Percentiles rank a stretch among this genome's conserved stretches.
Conservation (phyloP, 1,140 invertebrate genomes). For the Leptinotarsa lineolata region DNA sequence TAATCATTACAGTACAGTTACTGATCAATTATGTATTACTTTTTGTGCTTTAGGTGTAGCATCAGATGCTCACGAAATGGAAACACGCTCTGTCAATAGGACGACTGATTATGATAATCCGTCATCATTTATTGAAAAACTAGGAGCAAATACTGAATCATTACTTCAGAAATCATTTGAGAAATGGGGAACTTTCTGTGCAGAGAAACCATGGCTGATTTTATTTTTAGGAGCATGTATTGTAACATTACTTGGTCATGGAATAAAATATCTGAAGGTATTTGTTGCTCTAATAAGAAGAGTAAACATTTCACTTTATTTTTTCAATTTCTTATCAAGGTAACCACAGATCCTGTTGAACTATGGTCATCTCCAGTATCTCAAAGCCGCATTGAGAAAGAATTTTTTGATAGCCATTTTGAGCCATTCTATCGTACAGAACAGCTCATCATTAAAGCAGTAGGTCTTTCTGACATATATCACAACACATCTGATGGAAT, state of each 20-base stretch:
- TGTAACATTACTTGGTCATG: slow-evolving; percentile 67
- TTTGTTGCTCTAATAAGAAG: neutral
- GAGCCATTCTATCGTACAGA: slow-evolving; percentile 95
- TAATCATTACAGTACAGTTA: too few relatives aligned
- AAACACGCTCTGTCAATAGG: slow-evolving; percentile 59
- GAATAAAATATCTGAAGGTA: slow-evolving; percentile 68
- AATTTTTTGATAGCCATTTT: slow-evolving; percentile 92
- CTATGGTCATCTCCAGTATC: slow-evolving; percentile 93
- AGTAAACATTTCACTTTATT: neutral
- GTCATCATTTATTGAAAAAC: slow-evolving; percentile 72
- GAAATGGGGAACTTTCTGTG: slow-evolving; percentile 81
- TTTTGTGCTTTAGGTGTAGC: too few relatives aligned
- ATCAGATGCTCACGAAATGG: slow-evolving; percentile 57
- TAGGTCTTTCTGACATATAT: slow-evolving; percentile 65
- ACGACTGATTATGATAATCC: slow-evolving; percentile 54
- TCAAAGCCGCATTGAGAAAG: slow-evolving; percentile 80
- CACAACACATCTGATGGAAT: slow-evolving; percentile 67
- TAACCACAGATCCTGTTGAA: slow-evolving; percentile 94
- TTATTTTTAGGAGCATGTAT: slow-evolving; percentile 70
- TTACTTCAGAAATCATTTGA: slow-evolving; percentile 78
- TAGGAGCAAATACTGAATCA: slow-evolving; percentile 78
- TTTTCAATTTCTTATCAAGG: slow-evolving; percentile 45
- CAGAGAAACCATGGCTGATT: slow-evolving; percentile 76
- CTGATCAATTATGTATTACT: too few relatives aligned
- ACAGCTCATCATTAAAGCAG: slow-evolving; percentile 78